Conservation (phyloP, 2,113 vertebrate species). For the Chrysochloris asiatica region DNA sequence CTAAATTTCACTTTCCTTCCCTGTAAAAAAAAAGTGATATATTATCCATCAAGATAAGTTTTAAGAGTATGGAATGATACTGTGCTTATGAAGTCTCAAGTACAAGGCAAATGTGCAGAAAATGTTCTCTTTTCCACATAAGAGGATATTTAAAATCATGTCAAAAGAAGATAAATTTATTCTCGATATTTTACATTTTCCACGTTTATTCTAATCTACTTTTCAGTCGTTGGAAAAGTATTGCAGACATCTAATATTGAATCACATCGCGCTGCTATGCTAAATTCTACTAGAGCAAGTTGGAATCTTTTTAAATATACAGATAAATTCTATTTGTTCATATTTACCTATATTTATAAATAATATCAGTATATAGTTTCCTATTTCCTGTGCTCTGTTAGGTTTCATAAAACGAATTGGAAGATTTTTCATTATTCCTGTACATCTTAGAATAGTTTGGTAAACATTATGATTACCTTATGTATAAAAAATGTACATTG, state of each 20-base stretch:
- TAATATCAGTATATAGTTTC: neutral
- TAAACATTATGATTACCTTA: neutral
- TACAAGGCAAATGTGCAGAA: constrained; percentile 6
- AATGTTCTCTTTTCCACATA: neutral
- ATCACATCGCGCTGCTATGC: neutral
- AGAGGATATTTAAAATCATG: neutral
- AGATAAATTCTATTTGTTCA: neutral
- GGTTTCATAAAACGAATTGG: neutral
- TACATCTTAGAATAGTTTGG: neutral
- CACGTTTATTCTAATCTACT: neutral
- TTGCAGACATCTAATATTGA: constrained; percentile 12
- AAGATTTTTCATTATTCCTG: neutral
- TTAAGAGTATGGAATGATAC: neutral
- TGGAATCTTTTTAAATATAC: neutral
- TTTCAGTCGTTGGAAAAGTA: neutral
- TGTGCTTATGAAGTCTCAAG: neutral
- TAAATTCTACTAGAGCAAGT: neutral
- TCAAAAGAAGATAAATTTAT: constrained; percentile 16
- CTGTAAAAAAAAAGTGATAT: neutral
- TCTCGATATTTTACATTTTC: neutral
- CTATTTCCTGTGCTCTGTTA: neutral
- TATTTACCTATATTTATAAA: neutral
- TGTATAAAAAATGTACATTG: neutral
- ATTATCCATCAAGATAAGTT: neutral
- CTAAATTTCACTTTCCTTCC: neutral